phyloP scores from a whole-genome alignment of 2,113 vertebrate genomes.

The Trogon surrucura region DNA sequence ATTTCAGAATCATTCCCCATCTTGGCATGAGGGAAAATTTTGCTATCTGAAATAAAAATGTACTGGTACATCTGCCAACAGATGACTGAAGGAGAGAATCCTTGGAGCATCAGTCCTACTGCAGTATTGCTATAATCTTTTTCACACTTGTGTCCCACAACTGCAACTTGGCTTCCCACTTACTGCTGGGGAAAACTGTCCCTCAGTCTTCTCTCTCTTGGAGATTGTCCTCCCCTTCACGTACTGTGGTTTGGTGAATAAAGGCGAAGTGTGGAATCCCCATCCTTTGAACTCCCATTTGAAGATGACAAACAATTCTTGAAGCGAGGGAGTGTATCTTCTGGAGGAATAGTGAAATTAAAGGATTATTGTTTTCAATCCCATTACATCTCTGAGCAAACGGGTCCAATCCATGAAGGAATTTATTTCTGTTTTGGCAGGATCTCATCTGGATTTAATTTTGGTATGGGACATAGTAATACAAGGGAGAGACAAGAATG shows the following conservation, averaged over 20 bases:
- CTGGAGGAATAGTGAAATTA: neutral
- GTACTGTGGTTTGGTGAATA: neutral
- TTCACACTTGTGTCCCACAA: neutral
- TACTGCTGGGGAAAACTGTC: neutral
- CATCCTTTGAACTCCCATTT: neutral
- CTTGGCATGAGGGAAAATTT: neutral
- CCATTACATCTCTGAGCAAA: neutral
- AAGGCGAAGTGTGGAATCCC: neutral
- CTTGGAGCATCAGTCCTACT: neutral
- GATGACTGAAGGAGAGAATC: neutral
- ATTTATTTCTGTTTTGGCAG: neutral
- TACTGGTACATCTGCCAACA: neutral
- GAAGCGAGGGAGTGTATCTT: neutral
- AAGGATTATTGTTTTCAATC: neutral
- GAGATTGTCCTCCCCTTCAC: neutral
- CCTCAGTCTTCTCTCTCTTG: neutral
- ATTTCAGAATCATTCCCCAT: neutral
- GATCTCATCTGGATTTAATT: neutral
- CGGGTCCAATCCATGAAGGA: neutral
- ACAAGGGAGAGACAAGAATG: neutral
- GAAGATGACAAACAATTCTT: neutral
- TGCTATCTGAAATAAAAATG: neutral
- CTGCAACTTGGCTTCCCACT: neutral
- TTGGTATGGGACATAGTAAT: neutral
- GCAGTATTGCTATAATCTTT: fast-evolving